These are phyloP conservation scores for Chirona hameri DNA, from an alignment of 2,888 invertebrate species.

Conservation along the genomic window DNA sequence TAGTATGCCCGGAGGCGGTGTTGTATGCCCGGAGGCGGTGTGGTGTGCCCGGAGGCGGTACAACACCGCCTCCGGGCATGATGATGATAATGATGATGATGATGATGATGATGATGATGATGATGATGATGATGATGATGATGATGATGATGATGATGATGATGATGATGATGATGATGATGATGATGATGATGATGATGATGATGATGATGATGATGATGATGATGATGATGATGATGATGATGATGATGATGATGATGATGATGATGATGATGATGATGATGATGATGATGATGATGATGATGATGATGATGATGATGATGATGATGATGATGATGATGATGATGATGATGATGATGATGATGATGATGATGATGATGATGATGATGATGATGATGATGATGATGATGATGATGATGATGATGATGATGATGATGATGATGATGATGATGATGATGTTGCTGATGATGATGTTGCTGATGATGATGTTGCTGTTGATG, in stretches of 20 bases:
- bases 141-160: slow-evolving; percentile 12
- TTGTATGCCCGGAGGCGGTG: too few relatives aligned
- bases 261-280: slow-evolving; percentile 2
- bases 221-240: slow-evolving; percentile 22
- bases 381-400: not conserved
- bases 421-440: too few relatives aligned
- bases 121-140: slow-evolving; percentile 22
- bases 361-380: not conserved
- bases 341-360: slow-evolving; percentile 9
- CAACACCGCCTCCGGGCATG: too few relatives aligned
- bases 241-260: slow-evolving; percentile 8
- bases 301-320: not conserved
- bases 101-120: slow-evolving; percentile 11
- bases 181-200: slow-evolving; percentile 3
- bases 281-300: slow-evolving; percentile 1
- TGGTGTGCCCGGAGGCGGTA: too few relatives aligned
- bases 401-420: not conserved
- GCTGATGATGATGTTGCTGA: too few relatives aligned
- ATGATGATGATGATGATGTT: too few relatives aligned
- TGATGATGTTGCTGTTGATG: too few relatives aligned
- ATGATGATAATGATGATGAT: slow-evolving; percentile 1
- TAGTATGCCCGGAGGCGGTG: too few relatives aligned
- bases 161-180: not conserved
- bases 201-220: slow-evolving; percentile 9
- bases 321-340: slow-evolving; percentile 12